A percentile compares a stretch with the other conserved stretches of the same genome.
Conservation (phyloP, 2,113 vertebrate species). For the Recurvirostra avosetta region DNA sequence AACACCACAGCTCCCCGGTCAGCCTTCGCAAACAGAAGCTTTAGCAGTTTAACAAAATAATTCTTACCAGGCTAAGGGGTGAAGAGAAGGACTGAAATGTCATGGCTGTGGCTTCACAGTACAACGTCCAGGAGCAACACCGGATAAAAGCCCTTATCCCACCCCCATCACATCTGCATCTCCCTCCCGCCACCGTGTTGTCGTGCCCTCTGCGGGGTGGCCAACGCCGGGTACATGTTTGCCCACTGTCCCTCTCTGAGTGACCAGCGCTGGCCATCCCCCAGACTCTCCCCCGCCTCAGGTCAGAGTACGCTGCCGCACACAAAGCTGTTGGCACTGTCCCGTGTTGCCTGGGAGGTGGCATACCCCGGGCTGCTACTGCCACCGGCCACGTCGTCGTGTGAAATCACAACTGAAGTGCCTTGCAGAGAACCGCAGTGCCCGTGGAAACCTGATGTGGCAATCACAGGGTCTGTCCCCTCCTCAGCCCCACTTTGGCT, state of each 20-base stretch:
- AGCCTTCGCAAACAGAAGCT: neutral
- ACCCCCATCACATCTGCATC: neutral
- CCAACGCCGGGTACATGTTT: neutral
- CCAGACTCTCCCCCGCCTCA: neutral
- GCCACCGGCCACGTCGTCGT: accelerated
- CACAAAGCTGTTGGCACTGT: accelerated
- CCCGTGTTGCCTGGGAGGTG: accelerated
- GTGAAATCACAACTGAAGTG: neutral
- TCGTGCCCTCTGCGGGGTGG: neutral
- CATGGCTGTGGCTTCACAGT: neutral
- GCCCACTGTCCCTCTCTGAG: neutral
- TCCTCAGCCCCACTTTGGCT: neutral
- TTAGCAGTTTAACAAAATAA: neutral
- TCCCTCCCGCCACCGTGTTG: neutral
- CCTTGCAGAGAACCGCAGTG: neutral
- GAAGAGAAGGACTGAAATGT: neutral
- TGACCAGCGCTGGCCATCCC: neutral
- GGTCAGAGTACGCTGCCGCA: neutral
- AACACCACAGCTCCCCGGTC: neutral
- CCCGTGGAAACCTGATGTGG: neutral
- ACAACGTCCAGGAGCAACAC: neutral
- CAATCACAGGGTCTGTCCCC: neutral
- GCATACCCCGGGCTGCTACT: neutral
- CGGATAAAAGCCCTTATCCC: neutral
- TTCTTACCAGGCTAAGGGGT: neutral